Percentiles rank a stretch among this genome's conserved stretches.
Evolutionary conservation across 2,113 vertebrate genomes (phyloP).

Genomic region (Halcyon malimbica): DNA sequence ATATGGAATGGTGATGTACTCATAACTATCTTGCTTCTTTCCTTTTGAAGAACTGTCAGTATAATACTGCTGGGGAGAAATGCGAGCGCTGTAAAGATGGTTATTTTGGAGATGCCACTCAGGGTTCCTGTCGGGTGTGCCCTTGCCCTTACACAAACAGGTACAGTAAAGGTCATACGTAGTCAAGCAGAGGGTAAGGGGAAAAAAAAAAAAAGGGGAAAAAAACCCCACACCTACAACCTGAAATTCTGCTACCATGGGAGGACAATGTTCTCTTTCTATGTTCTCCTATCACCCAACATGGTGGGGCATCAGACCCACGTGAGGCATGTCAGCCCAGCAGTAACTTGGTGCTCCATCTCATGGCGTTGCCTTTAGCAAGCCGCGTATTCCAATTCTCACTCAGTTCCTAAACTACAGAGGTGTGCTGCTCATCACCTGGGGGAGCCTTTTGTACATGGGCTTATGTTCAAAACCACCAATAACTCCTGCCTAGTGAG

Average conservation of each 20-base stretch:
- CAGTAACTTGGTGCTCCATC: background rate
- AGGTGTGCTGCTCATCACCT: fast-evolving
- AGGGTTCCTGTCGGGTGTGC: conserved; percentile 81
- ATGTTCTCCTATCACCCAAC: background rate
- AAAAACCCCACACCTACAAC: background rate
- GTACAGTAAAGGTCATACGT: conserved; percentile 62
- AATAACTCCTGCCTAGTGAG: background rate
- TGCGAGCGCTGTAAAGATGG: conserved; percentile 91
- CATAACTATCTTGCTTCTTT: conserved; percentile 26
- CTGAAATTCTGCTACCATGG: background rate
- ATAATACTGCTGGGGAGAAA: conserved; percentile 87
- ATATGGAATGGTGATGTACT: background rate
- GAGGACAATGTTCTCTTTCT: background rate
- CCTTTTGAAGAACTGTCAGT: conserved; percentile 83
- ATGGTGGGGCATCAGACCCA: background rate
- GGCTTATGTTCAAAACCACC: background rate
- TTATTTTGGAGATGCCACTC: conserved; percentile 81
- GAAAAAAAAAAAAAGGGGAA: fast-evolving
- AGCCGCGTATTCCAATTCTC: background rate
- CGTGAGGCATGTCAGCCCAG: background rate
- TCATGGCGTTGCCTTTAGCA: background rate
- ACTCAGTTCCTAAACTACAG: background rate
- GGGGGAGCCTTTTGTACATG: background rate
- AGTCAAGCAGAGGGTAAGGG: background rate
- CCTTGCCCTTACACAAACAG: conserved; percentile 88